A percentile compares a stretch with the other conserved stretches of the same genome.
These are phyloP conservation scores for Cyclophora albipunctata DNA, from an alignment of 2,888 invertebrate genomes.

Conservation along the genomic window DNA sequence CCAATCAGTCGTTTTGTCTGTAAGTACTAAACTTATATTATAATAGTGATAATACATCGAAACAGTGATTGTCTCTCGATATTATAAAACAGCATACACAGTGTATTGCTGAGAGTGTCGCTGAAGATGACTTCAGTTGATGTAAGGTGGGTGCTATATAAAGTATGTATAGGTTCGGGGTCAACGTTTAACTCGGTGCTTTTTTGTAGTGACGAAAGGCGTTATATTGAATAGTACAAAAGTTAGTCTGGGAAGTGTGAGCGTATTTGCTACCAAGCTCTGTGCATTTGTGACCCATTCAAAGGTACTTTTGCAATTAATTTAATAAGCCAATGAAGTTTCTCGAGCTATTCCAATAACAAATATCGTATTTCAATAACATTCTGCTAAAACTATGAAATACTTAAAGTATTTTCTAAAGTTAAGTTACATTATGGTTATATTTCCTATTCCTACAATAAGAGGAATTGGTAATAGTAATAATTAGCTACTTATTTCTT, in stretches of 20 bases:
- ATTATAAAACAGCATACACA: background rate
- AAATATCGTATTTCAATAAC: conserved; percentile 13
- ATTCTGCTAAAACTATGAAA: too few relatives aligned
- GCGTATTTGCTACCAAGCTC: conserved; percentile 70
- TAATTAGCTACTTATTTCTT: too few relatives aligned
- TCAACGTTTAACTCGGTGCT: conserved; percentile 53
- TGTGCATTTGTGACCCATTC: conserved; percentile 59
- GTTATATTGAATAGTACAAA: conserved; percentile 53
- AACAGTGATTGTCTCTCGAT: background rate
- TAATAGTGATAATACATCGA: background rate
- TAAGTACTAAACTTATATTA: conserved; percentile 2
- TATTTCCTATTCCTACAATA: too few relatives aligned
- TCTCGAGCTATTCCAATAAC: conserved; percentile 18
- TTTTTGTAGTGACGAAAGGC: conserved; percentile 55
- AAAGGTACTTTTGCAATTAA: conserved; percentile 48
- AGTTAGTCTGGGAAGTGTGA: conserved; percentile 71
- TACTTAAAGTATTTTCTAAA: too few relatives aligned
- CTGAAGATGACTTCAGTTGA: conserved; percentile 22
- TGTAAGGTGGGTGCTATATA: conserved; percentile 67
- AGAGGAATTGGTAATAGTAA: too few relatives aligned
- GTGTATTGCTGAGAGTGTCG: conserved; percentile 7
- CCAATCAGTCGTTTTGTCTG: background rate
- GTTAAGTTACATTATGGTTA: too few relatives aligned
- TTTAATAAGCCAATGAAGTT: conserved; percentile 55
- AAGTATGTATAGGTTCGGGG: conserved; percentile 36